phyloP scores from a whole-genome alignment of 2,888 invertebrate species.

The Meandrusa payeni region DNA sequence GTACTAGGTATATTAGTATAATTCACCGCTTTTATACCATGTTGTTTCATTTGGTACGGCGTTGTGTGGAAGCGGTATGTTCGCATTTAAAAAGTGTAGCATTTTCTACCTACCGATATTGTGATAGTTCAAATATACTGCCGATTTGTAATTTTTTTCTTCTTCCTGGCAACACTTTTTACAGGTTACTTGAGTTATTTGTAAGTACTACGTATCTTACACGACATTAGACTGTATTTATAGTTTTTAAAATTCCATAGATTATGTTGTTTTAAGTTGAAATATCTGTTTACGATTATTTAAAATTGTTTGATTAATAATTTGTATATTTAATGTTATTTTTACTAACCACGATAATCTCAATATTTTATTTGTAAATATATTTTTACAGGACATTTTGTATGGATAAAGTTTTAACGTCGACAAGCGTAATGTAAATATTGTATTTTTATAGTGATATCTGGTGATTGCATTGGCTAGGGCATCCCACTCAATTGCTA shows the following conservation, averaged over 20 bases:
- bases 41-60: conserved; percentile 7
- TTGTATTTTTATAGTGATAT: conserved; percentile 50
- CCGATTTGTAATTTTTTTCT: conserved; percentile 30
- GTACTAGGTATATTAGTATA: conserved; percentile 26
- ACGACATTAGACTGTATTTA: conserved; percentile 41
- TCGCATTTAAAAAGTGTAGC: conserved; percentile 56
- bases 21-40: conserved; percentile 11
- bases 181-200: conserved; percentile 19
- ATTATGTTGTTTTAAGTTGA: conserved; percentile 9
- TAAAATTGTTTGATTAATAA: conserved; percentile 10
- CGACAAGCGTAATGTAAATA: conserved; percentile 50
- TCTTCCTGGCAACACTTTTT: conserved; percentile 23
- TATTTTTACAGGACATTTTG: conserved; percentile 28
- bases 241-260: conserved; percentile 34
- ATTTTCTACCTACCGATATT: conserved; percentile 54
- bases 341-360: conserved; percentile 17
- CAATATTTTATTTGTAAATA: conserved; percentile 38
- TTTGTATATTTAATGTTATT: conserved; percentile 11
- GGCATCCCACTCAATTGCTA: too few relatives aligned
- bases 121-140: conserved; percentile 49
- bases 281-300: conserved; percentile 1
- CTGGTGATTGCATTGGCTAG: too few relatives aligned
- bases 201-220: conserved; percentile 25
- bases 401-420: conserved; percentile 19
- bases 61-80: conserved; percentile 32